Percentiles rank a stretch among this genome's conserved stretches.
phyloP scores from a whole-genome alignment of 2,113 vertebrate genomes.

The Ondatra zibethicus region DNA sequence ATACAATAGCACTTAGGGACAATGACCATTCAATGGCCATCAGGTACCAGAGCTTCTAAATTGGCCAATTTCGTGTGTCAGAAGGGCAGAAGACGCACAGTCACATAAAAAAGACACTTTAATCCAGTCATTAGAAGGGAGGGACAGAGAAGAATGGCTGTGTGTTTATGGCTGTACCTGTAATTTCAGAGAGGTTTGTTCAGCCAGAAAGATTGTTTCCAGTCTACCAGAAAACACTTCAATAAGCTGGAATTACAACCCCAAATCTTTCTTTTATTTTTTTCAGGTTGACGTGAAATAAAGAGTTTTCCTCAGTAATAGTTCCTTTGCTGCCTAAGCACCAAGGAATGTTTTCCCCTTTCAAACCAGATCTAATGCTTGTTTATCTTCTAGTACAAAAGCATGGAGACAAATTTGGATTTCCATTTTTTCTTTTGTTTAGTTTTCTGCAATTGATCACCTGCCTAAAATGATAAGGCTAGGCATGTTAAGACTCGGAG shows the following conservation, averaged over 20 bases:
- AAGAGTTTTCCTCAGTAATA: slow-evolving; percentile 43
- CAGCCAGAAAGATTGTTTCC: slow-evolving; percentile 74
- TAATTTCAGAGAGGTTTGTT: slow-evolving; percentile 67
- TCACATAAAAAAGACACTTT: slow-evolving; percentile 79
- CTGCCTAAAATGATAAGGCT: slow-evolving; percentile 41
- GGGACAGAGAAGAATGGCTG: slow-evolving; percentile 32
- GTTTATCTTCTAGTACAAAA: slow-evolving; percentile 62
- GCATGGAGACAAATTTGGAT: slow-evolving; percentile 61
- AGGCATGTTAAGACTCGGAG: neutral
- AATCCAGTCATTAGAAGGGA: slow-evolving; percentile 76
- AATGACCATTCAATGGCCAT: slow-evolving; percentile 71
- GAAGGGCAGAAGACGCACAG: slow-evolving; percentile 75
- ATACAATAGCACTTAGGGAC: slow-evolving; percentile 68
- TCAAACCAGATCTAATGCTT: neutral
- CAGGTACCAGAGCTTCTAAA: slow-evolving; percentile 69
- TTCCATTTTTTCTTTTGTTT: slow-evolving; percentile 71
- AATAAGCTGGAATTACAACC: slow-evolving; percentile 73
- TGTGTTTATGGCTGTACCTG: slow-evolving; percentile 64
- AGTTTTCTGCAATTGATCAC: slow-evolving; percentile 55
- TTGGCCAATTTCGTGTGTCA: slow-evolving; percentile 76
- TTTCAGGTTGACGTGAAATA: slow-evolving; percentile 67
- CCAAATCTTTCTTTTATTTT: slow-evolving; percentile 51
- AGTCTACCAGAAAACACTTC: slow-evolving; percentile 73
- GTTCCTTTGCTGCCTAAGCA: slow-evolving; percentile 54
- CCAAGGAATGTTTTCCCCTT: slow-evolving; percentile 33